Conservation (phyloP, 92 coral and sea anemone genomes). For the Parazoanthus darwini region DNA sequence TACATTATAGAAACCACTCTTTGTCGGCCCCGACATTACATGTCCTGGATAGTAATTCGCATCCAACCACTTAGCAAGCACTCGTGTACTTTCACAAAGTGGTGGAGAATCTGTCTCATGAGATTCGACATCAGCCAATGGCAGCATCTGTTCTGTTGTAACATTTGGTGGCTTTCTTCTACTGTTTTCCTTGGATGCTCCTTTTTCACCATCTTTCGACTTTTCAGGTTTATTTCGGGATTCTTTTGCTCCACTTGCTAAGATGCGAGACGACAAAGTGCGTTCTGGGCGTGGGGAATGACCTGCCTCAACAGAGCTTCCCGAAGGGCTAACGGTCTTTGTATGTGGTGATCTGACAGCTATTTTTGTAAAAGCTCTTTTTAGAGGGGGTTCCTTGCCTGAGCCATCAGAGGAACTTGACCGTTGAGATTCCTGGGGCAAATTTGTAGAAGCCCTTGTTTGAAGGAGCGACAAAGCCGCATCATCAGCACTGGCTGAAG, state of each 20-base stretch:
- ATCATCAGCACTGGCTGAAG: background rate
- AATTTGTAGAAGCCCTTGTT: background rate
- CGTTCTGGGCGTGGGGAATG: background rate
- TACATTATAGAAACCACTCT: constrained; percentile 58
- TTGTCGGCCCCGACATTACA: constrained; percentile 59
- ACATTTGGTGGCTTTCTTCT: background rate
- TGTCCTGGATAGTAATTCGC: constrained; percentile 84
- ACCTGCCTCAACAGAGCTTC: background rate
- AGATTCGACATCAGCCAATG: constrained; percentile 20
- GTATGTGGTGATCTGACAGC: background rate
- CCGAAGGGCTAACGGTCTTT: background rate
- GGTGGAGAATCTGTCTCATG: constrained; percentile 36
- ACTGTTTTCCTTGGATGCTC: background rate
- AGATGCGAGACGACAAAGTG: background rate
- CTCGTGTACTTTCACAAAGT: constrained; percentile 70
- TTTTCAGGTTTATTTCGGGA: background rate
- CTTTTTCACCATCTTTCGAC: background rate
- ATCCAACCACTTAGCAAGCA: constrained; percentile 92
- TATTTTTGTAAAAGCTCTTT: background rate
- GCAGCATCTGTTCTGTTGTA: background rate
- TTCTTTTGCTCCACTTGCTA: background rate
- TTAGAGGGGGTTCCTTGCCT: background rate
- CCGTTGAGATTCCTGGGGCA: background rate
- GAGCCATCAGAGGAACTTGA: background rate
- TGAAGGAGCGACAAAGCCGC: background rate